These are phyloP conservation scores for Iphiclides podalirius DNA, from an alignment of 2,888 invertebrate species.

Conservation along the genomic window DNA sequence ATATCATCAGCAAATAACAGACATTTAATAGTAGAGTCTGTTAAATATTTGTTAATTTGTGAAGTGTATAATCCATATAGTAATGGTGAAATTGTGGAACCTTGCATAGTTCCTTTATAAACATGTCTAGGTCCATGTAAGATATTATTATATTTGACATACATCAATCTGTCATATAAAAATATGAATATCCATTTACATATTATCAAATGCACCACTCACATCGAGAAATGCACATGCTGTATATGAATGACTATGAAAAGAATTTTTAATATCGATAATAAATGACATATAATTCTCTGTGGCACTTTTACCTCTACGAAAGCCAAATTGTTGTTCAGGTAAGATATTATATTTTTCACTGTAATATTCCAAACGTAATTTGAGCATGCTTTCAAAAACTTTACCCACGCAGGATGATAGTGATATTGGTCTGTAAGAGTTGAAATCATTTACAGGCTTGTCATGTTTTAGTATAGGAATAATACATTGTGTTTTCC, in stretches of 20 bases:
- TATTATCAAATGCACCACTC: background rate
- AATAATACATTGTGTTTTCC: background rate
- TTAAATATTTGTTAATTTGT: constrained; percentile 1
- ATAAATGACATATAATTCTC: background rate
- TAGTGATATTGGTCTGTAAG: background rate
- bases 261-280: background rate
- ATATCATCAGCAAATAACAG: too few species aligned
- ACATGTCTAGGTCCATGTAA: too few species aligned
- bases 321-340: background rate
- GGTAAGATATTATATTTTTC: too few species aligned
- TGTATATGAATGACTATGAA: background rate
- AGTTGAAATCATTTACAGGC: background rate
- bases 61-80: background rate
- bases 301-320: background rate
- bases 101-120: constrained; percentile 2
- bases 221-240: background rate
- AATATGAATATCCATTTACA: constrained; percentile 10
- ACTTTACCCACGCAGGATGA: background rate
- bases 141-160: too few species aligned
- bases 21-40: background rate
- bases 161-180: too few species aligned
- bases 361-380: background rate
- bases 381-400: background rate
- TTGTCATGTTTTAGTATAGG: background rate
- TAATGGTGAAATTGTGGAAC: background rate